A percentile compares a stretch with the other conserved stretches of the same genome.
These are phyloP conservation scores for Magallana gigas DNA, from an alignment of 1,140 invertebrate genomes.

Conservation along the genomic window DNA sequence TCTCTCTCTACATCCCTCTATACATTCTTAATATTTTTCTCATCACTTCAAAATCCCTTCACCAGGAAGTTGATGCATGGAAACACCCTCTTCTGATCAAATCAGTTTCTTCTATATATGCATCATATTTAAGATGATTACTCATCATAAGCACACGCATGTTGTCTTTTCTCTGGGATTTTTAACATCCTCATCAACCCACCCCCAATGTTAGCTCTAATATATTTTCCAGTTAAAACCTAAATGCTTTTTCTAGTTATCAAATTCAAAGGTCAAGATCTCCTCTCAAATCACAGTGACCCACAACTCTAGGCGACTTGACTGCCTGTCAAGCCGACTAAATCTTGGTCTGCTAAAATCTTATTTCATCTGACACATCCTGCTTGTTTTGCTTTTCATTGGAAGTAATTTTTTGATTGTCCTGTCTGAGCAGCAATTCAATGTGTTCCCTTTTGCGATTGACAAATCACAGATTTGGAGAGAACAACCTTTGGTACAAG, in stretches of 20 bases:
- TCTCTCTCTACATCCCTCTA: no score
- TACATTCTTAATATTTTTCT: no score
- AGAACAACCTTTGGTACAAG: conserved; percentile 3
- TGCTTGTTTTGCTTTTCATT: conserved; percentile 19
- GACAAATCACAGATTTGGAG: conserved; percentile 26
- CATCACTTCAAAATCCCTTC: no score
- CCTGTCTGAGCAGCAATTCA: neutral
- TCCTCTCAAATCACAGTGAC: neutral
- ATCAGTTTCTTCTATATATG: no score
- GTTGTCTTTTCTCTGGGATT: no score
- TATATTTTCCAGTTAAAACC: no score
- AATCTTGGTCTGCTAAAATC: neutral
- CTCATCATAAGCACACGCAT: no score
- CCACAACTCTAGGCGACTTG: neutral
- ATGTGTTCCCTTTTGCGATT: neutral
- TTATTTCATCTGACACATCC: conserved; percentile 32
- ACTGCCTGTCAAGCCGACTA: neutral
- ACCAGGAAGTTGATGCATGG: no score
- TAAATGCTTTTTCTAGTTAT: neutral
- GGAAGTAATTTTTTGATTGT: conserved; percentile 31
- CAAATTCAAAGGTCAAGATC: neutral
- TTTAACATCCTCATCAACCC: no score
- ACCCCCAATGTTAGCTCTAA: no score
- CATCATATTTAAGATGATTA: no score
- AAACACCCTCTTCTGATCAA: no score